Conservation (phyloP, 2,113 vertebrate species). For the Vireo altiloquus region DNA sequence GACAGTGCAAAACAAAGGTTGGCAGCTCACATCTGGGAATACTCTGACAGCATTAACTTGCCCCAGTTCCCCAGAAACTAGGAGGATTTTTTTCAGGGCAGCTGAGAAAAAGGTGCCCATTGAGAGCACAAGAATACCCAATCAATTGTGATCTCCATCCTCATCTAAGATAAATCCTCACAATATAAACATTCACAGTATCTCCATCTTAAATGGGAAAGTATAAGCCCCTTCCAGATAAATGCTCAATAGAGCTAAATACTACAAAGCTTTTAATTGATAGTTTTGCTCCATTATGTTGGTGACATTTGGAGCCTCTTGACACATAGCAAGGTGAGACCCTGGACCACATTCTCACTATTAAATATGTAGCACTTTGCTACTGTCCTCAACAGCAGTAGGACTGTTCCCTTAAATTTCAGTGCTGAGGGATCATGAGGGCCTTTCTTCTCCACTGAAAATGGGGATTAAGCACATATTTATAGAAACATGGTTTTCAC, state of each 20-base stretch:
- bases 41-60: background rate
- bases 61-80: background rate
- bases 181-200: background rate
- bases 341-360: background rate
- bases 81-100: background rate
- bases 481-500: background rate
- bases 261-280: background rate
- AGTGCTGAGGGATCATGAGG: background rate
- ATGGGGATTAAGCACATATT: background rate
- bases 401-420: background rate
- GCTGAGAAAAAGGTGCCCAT: background rate
- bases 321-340: background rate
- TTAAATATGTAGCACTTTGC: background rate
- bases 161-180: background rate
- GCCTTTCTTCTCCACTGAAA: background rate
- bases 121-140: background rate
- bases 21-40: background rate
- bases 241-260: background rate
- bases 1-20: background rate
- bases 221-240: background rate
- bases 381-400: background rate
- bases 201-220: background rate
- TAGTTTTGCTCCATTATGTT: background rate
- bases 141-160: background rate
- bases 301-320: background rate